A percentile compares a stretch with the other conserved stretches of the same genome.
Conservation (phyloP, 2,888 invertebrate species). For the Stenichneumon culpator region DNA sequence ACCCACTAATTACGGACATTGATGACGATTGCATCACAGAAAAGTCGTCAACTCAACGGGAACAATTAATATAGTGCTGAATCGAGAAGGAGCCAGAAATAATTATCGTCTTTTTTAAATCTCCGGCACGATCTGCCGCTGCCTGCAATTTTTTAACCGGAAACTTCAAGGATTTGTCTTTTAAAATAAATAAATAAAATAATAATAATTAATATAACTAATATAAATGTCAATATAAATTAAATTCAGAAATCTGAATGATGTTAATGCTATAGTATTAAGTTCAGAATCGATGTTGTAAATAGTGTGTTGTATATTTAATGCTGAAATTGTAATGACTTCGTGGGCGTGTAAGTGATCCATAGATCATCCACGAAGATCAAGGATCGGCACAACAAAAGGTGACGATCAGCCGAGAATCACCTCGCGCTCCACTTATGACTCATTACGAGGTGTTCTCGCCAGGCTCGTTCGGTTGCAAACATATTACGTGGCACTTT, state of each 20-base stretch:
- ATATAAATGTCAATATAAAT: too few species aligned
- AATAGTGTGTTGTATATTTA: not conserved
- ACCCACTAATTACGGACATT: constrained; percentile 46
- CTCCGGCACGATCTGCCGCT: not conserved
- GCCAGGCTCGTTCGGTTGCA: constrained; percentile 23
- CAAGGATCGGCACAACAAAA: constrained; percentile 33
- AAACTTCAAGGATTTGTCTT: too few species aligned
- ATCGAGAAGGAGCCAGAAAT: not conserved
- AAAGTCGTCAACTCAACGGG: constrained; percentile 8
- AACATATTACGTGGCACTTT: constrained; percentile 62
- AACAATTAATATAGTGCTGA: constrained; percentile 11
- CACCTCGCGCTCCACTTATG: constrained; percentile 63
- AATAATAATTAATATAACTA: too few species aligned
- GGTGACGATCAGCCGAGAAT: constrained; percentile 44
- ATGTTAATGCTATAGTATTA: not conserved
- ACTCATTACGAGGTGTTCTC: constrained; percentile 66
- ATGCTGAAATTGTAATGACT: not conserved
- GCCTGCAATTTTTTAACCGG: too few species aligned
- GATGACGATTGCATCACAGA: constrained; percentile 53
- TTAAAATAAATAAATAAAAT: too few species aligned
- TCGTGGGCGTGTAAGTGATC: constrained; percentile 19
- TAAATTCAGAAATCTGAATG: too few species aligned
- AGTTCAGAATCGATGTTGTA: not conserved
- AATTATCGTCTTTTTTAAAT: not conserved
- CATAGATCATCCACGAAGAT: constrained; percentile 6